These are phyloP conservation scores for Pocillopora grandis DNA, from an alignment of 92 coral and sea anemone genomes.

Conservation along the genomic window DNA sequence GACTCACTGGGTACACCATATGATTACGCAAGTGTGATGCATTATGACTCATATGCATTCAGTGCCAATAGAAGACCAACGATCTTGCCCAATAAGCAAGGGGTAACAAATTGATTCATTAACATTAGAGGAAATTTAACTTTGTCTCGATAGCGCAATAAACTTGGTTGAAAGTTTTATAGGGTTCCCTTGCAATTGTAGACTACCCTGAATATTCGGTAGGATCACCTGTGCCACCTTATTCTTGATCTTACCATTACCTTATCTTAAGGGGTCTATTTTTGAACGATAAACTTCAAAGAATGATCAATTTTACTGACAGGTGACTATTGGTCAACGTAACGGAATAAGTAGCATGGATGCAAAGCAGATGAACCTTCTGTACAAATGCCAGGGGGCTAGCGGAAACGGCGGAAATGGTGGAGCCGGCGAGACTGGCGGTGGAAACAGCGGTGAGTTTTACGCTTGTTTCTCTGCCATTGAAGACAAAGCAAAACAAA, in stretches of 20 bases:
- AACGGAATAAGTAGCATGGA: slow-evolving; percentile 30
- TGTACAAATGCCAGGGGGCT: slow-evolving; percentile 22
- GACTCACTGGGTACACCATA: slow-evolving; percentile 52
- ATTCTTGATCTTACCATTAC: no score
- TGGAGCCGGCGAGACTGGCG: neutral
- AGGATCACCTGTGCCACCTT: no score
- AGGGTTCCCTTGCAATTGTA: no score
- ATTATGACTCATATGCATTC: slow-evolving; percentile 44
- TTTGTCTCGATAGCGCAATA: no score
- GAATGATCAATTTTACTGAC: neutral
- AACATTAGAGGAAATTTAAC: no score
- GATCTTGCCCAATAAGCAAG: slow-evolving; percentile 25
- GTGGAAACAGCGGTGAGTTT: no score
- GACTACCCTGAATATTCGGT: no score
- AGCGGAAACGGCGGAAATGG: slow-evolving; percentile 10
- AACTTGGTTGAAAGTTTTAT: no score
- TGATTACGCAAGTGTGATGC: slow-evolving; percentile 56
- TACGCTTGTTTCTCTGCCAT: no score
- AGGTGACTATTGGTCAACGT: slow-evolving; percentile 30
- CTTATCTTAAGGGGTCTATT: no score
- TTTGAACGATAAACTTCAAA: no score
- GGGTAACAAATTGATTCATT: neutral
- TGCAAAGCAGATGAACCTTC: slow-evolving; percentile 20
- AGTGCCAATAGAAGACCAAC: slow-evolving; percentile 29
- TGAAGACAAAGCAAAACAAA: no score